Evolutionary conservation across 1,140 invertebrate species (phyloP), one percentile per base, ranked within the genome.

Genomic region (Proctacanthus coquilletti): DNA sequence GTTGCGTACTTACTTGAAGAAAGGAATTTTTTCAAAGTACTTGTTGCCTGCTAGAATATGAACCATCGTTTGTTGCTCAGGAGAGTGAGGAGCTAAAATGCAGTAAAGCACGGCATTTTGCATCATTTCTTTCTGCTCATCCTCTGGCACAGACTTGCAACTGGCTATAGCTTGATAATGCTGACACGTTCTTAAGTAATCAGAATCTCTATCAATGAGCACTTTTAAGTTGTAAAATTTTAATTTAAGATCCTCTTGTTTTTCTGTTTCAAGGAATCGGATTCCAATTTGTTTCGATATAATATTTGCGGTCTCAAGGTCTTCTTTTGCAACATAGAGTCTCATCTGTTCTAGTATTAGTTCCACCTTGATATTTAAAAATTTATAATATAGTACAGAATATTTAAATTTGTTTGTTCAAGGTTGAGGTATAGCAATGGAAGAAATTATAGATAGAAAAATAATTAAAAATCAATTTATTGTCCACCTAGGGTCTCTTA

Each of bases 261-360:
- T 9, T 6, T 9, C 6, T 53, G 86, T 84, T 31, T 88, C 87
- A 67, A 97, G 97, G 59, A 91, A 94, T 56, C 91, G 92, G 0
- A 80, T 80, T 52, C 80, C 93, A 42, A 98, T 93, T 62, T 97
- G 97, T 60, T 96, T 96, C 10, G 89, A 89, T 52, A 98, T 96
- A 47, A 98, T 97, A 61, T 95, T 88, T 9, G 91, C 93, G 32
- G 91, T 73, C 42, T 95, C 80, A 58, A 86, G 97, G 64, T 98
- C 93, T 52, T 92, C 80, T 46, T 88, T 92, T 5, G 83, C 80
- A n/a, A 97, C 62, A 61, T 91, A 96, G 0, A 96, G 64, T 39
- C 93, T 69, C 91, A 98, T 97, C 65, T 98, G 94, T 61, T 97
- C 92, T 39, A 97, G 62, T 38, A 97, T 92, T 34, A 95, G 70